Percentiles rank a stretch among this genome's conserved stretches.
These are phyloP conservation scores for Alfaro cultratus DNA, from an alignment of 2,797 vertebrate genomes.

Conservation along the genomic window DNA sequence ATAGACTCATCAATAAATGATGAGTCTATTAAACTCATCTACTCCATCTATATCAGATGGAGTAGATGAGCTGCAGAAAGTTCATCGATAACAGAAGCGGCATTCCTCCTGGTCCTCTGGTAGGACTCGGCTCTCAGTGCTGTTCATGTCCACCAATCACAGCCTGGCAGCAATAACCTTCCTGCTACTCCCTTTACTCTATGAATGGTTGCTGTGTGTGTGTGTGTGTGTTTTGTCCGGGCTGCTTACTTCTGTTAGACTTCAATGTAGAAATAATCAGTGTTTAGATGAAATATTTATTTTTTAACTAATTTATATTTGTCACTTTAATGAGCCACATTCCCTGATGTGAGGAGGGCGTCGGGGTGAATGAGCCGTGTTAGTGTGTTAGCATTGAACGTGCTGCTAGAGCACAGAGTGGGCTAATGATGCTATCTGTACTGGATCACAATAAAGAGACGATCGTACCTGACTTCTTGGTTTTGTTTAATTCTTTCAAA, in stretches of 20 bases:
- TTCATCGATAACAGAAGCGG: not conserved
- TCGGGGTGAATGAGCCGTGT: constrained; percentile 14
- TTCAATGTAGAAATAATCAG: constrained; percentile 44
- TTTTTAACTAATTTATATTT: constrained; percentile 79
- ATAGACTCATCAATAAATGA: not conserved
- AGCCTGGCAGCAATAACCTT: constrained; percentile 61
- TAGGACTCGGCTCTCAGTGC: not conserved
- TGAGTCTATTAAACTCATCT: no score
- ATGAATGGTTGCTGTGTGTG: not conserved
- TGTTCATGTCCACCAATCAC: constrained; percentile 15
- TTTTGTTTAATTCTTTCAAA: constrained; percentile 62
- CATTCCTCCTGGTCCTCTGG: not conserved
- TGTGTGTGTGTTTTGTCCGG: no score
- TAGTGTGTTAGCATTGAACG: constrained; percentile 19
- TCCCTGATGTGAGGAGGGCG: constrained; percentile 39
- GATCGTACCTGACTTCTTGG: constrained; percentile 17
- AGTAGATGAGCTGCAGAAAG: not conserved
- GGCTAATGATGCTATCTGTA: constrained; percentile 18
- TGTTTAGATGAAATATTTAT: constrained; percentile 68
- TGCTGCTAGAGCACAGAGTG: constrained; percentile 31
- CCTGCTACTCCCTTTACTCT: constrained; percentile 40
- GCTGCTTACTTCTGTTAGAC: not conserved
- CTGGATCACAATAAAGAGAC: constrained; percentile 48
- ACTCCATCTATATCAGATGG: not conserved
- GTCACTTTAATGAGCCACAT: constrained; percentile 73